Evolutionary conservation across 2,888 invertebrate species (phyloP).

Genomic region (Leistus spinibarbis): DNA sequence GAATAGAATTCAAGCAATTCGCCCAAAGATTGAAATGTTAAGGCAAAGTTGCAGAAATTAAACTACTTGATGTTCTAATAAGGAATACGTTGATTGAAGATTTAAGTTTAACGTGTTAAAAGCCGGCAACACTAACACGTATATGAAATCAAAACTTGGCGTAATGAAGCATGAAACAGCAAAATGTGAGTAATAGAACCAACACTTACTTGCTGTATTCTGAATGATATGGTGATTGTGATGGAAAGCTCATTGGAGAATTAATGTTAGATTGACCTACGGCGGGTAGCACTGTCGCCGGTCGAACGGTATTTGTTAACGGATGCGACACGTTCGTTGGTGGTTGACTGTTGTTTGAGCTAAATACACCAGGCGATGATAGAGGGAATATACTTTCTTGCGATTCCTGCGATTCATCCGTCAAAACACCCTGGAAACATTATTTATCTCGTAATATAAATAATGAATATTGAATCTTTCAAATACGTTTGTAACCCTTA

Average conservation of each 20-base stretch:
- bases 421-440: slow-evolving; percentile 69
- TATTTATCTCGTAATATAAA: slow-evolving; percentile 37
- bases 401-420: slow-evolving; percentile 81
- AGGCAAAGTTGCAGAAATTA: no score
- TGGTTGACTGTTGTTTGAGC: slow-evolving; percentile 54
- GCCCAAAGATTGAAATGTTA: no score
- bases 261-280: slow-evolving; percentile 61
- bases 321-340: slow-evolving; percentile 43
- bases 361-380: slow-evolving; percentile 50
- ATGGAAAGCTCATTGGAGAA: slow-evolving; percentile 75
- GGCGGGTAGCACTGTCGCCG: slow-evolving; percentile 58
- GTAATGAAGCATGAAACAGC: no score
- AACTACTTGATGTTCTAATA: no score
- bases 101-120: no score
- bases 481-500: no score
- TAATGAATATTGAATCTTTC: no score
- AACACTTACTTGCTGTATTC: slow-evolving; percentile 78
- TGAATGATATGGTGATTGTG: slow-evolving; percentile 78
- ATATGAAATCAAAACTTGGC: no score
- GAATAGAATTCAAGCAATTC: no score
- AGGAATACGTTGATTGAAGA: no score
- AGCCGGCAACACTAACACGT: no score
- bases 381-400: slow-evolving; percentile 72
- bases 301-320: slow-evolving; percentile 49
- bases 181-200: neutral